Conservation (phyloP, 2,113 vertebrate genomes). For the Larimichthys crocea region DNA sequence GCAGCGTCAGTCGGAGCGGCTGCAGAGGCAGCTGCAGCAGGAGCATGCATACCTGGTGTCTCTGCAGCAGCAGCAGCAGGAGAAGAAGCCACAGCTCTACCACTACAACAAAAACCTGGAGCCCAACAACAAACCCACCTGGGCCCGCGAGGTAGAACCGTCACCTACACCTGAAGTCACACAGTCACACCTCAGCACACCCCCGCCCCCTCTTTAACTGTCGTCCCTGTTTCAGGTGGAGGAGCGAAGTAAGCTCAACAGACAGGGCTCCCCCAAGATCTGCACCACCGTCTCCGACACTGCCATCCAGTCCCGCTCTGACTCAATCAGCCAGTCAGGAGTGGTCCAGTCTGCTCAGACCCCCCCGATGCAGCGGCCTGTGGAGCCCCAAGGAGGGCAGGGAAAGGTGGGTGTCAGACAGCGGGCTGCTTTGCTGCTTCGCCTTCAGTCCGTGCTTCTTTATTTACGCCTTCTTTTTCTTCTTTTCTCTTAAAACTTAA, state of each 20-base stretch:
- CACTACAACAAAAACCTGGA: constrained; percentile 90
- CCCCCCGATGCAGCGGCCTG: constrained; percentile 93
- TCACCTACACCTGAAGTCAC: background rate
- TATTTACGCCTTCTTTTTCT: constrained; percentile 47
- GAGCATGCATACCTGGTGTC: constrained; percentile 94
- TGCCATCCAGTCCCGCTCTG: constrained; percentile 85
- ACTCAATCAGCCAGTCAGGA: constrained; percentile 84
- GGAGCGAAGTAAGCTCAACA: constrained; percentile 91
- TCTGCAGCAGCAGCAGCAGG: constrained; percentile 89
- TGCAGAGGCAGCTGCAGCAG: constrained; percentile 94
- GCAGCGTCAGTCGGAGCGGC: constrained; percentile 91
- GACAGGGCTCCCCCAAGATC: constrained; percentile 91
- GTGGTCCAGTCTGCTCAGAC: constrained; percentile 86
- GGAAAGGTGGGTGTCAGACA: constrained; percentile 86
- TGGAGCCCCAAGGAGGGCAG: constrained; percentile 93
- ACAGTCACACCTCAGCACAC: too few relatives aligned
- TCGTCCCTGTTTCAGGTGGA: constrained; percentile 84
- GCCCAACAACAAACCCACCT: constrained; percentile 90
- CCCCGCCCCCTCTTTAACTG: background rate
- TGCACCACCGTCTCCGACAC: constrained; percentile 88
- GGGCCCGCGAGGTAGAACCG: constrained; percentile 90
- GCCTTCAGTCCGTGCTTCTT: constrained; percentile 4
- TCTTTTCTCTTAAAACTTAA: constrained; percentile 16
- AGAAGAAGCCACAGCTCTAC: constrained; percentile 90
- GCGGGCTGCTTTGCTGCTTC: constrained; percentile 28